A percentile compares a stretch with the other conserved stretches of the same genome.
These are phyloP conservation scores for Carterocephalus palaemon DNA, from an alignment of 2,888 invertebrate species.

Conservation along the genomic window DNA sequence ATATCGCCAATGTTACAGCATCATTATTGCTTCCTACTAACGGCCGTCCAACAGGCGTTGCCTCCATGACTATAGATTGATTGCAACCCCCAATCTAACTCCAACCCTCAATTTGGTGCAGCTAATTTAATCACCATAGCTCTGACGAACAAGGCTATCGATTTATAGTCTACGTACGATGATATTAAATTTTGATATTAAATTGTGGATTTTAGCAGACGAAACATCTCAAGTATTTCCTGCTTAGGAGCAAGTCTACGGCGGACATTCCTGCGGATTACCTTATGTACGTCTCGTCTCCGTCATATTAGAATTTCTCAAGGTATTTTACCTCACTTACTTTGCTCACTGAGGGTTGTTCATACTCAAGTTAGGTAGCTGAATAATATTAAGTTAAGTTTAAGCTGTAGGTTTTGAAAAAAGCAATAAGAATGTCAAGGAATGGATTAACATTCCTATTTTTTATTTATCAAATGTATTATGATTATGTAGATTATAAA, in stretches of 20 bases:
- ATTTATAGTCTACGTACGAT: constrained; percentile 13
- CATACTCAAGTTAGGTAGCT: neutral
- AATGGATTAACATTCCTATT: too few species aligned
- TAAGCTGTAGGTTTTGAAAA: too few species aligned
- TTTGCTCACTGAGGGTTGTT: neutral
- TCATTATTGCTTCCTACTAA: constrained; percentile 8
- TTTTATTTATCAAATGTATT: too few species aligned
- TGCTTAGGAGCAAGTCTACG: constrained; percentile 12
- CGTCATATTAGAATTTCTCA: constrained; percentile 2
- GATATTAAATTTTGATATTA: constrained; percentile 25
- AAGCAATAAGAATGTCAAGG: too few species aligned
- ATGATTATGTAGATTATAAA: too few species aligned
- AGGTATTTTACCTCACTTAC: constrained; percentile 2
- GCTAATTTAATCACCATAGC: constrained; percentile 24
- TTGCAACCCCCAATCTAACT: constrained; percentile 23
- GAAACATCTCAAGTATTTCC: constrained; percentile 26
- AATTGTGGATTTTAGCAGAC: constrained; percentile 24
- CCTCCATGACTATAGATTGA: constrained; percentile 19
- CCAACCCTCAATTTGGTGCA: constrained; percentile 22
- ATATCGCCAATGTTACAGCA: too few species aligned
- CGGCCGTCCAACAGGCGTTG: constrained; percentile 10
- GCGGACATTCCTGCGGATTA: constrained; percentile 20
- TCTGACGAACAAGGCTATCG: constrained; percentile 17
- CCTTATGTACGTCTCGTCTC: constrained; percentile 11
- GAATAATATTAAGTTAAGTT: neutral